Evolutionary conservation across 2,113 vertebrate species (phyloP).

Genomic region (Cranoglanis bouderius): DNA sequence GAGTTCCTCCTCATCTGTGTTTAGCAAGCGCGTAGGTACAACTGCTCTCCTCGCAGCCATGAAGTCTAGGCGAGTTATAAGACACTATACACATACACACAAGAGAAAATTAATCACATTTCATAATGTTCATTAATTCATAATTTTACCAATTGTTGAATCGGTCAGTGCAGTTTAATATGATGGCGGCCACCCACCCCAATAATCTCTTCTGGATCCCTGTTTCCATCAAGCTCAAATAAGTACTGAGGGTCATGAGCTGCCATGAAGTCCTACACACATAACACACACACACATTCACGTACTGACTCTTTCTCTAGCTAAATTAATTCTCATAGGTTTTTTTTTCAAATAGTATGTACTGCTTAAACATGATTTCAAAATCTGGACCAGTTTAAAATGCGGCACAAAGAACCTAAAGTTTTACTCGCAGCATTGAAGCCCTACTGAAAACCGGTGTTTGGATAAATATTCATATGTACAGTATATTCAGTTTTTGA

Average conservation of each 20-base stretch:
- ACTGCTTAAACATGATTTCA: background rate
- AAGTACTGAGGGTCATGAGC: conserved; percentile 77
- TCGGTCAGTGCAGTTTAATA: background rate
- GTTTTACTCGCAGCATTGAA: background rate
- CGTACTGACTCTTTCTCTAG: background rate
- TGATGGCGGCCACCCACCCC: conserved; percentile 66
- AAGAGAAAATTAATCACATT: background rate
- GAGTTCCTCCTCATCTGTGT: conserved; percentile 70
- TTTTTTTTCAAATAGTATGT: background rate
- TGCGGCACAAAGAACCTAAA: background rate
- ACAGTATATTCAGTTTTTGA: too few species aligned
- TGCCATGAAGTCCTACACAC: conserved; percentile 81
- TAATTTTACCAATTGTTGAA: background rate
- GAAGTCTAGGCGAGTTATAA: conserved; percentile 77
- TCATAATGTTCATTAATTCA: too few species aligned
- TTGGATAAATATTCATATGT: background rate
- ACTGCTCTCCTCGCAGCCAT: conserved; percentile 78
- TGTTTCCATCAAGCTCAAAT: conserved; percentile 88
- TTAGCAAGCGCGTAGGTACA: conserved; percentile 76
- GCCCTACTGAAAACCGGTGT: background rate
- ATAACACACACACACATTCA: background rate
- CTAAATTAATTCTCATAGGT: background rate
- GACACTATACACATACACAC: conserved; percentile 69
- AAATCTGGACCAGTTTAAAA: background rate
- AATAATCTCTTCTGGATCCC: conserved; percentile 74